These are phyloP conservation scores for Mohoua ochrocephala DNA, from an alignment of 2,113 vertebrate species.

Conservation along the genomic window DNA sequence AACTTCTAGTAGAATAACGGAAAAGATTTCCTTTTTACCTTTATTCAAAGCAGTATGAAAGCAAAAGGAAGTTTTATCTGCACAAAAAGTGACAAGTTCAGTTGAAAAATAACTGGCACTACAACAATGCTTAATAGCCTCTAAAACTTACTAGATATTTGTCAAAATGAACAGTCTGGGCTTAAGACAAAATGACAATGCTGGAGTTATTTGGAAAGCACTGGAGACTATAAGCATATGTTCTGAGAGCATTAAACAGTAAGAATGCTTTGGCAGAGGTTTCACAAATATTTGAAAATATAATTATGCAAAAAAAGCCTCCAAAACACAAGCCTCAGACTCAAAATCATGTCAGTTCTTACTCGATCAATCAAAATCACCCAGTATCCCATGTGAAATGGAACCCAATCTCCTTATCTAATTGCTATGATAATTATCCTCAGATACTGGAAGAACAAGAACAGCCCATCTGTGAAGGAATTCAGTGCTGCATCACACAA, in stretches of 20 bases:
- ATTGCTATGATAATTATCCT: conserved; percentile 12
- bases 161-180: background rate
- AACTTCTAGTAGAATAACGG: background rate
- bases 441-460: background rate
- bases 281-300: background rate
- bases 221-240: background rate
- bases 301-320: background rate
- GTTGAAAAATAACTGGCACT: background rate
- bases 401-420: background rate
- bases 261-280: background rate
- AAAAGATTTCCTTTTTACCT: background rate
- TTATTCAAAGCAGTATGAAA: background rate
- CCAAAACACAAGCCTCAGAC: background rate
- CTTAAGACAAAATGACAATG: background rate
- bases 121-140: background rate
- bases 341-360: background rate
- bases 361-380: background rate
- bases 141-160: background rate
- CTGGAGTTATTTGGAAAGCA: background rate
- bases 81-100: background rate
- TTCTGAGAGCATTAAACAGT: background rate
- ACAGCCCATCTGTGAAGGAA: conserved; percentile 8
- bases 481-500: background rate
- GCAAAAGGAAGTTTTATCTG: background rate
- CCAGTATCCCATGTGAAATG: background rate